Evolutionary conservation across 2,113 vertebrate genomes (phyloP).

Genomic region (Elachura formosa): DNA sequence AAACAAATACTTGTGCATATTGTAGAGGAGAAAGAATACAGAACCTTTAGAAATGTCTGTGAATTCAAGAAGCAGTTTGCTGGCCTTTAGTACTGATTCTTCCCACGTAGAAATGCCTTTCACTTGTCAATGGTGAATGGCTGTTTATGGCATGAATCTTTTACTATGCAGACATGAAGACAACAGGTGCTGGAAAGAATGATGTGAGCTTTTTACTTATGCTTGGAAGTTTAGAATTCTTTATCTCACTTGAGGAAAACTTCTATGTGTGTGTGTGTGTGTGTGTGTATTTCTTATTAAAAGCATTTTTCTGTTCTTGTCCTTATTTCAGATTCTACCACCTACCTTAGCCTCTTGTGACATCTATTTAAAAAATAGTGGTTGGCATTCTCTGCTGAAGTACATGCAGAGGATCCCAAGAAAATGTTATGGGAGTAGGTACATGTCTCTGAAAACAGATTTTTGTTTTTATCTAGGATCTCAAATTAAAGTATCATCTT

Average conservation of each 20-base stretch:
- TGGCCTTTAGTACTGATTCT: slow-evolving; percentile 17
- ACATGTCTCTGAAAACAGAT: neutral
- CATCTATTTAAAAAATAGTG: neutral
- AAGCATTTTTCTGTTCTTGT: neutral
- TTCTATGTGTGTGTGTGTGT: neutral
- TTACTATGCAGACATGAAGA: neutral
- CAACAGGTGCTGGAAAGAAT: slow-evolving; percentile 52
- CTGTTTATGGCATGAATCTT: slow-evolving; percentile 43
- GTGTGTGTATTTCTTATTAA: neutral
- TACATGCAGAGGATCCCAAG: neutral
- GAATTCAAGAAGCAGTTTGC: slow-evolving; percentile 48
- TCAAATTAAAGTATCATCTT: neutral
- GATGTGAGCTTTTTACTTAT: slow-evolving; percentile 17
- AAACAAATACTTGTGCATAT: slow-evolving; percentile 31
- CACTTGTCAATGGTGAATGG: slow-evolving; percentile 2
- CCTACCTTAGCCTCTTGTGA: neutral
- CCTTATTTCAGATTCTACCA: neutral
- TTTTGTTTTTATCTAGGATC: neutral
- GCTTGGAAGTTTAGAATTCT: slow-evolving; percentile 32
- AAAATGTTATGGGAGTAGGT: neutral
- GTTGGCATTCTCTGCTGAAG: neutral
- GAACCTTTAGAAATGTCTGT: slow-evolving; percentile 43
- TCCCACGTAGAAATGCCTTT: slow-evolving; percentile 29
- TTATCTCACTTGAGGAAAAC: neutral
- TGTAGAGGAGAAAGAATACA: slow-evolving; percentile 31